These are phyloP conservation scores for Apostichopus californicus DNA, from an alignment of 35 echinoderm and acorn worm genomes.

Conservation along the genomic window DNA sequence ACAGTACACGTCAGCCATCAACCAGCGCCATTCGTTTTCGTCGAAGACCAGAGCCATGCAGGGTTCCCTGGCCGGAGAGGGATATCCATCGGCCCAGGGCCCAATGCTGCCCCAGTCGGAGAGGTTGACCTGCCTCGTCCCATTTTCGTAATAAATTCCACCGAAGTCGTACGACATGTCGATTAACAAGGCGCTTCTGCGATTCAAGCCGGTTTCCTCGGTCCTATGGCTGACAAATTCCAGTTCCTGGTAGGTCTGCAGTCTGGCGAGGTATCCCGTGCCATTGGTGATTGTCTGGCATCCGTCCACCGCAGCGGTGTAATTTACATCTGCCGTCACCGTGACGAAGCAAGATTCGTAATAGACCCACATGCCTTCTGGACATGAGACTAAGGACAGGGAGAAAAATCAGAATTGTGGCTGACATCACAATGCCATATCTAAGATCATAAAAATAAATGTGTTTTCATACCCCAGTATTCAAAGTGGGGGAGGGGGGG, in stretches of 20 bases:
- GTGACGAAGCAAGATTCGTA: slow-evolving; percentile 65
- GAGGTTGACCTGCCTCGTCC: slow-evolving; percentile 42
- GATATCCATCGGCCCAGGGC: slow-evolving; percentile 54
- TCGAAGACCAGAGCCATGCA: slow-evolving; percentile 62
- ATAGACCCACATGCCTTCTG: slow-evolving; percentile 46
- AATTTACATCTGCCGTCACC: slow-evolving; percentile 43
- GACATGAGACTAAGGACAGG: slow-evolving; percentile 62
- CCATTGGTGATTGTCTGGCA: slow-evolving; percentile 56
- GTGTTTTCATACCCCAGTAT: no score
- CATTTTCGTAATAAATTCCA: slow-evolving; percentile 55
- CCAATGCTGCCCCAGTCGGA: slow-evolving; percentile 20
- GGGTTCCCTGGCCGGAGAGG: slow-evolving; percentile 9
- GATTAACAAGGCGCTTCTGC: slow-evolving; percentile 32
- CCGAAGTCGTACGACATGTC: slow-evolving; percentile 47
- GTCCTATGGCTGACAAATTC: slow-evolving; percentile 67
- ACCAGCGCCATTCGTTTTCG: slow-evolving; percentile 41
- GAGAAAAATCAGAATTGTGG: background rate
- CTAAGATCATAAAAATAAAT: no score
- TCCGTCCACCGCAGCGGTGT: slow-evolving; percentile 1
- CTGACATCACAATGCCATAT: background rate
- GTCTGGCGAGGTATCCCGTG: slow-evolving; percentile 54
- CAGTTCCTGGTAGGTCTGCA: slow-evolving; percentile 56
- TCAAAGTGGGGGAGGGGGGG: no score
- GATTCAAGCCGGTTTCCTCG: slow-evolving; percentile 48
- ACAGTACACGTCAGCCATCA: slow-evolving; percentile 40